phyloP scores from a whole-genome alignment of 2,113 vertebrate genomes.

The Climacteris rufus region DNA sequence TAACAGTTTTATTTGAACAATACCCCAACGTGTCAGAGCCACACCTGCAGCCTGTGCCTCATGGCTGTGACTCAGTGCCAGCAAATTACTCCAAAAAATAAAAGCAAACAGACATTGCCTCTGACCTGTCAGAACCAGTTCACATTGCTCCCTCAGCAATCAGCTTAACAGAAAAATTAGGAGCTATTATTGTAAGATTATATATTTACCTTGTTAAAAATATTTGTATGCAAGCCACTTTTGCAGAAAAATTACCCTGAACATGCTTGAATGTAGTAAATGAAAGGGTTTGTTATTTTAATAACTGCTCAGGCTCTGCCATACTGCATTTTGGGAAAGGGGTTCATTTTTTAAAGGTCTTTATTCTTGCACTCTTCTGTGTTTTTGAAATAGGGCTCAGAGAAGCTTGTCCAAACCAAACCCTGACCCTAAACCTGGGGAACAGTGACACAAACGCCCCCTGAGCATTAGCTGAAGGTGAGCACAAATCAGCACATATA shows the following conservation, averaged over 20 bases:
- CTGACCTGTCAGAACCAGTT: slow-evolving; percentile 67
- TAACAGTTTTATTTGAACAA: slow-evolving; percentile 34
- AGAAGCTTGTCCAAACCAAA: background rate
- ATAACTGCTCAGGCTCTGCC: slow-evolving; percentile 28
- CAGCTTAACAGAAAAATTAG: slow-evolving; percentile 65
- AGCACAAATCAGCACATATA: background rate
- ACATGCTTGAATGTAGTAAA: slow-evolving; percentile 62
- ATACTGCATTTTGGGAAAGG: slow-evolving; percentile 39
- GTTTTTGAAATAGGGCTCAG: background rate
- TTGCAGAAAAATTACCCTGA: slow-evolving; percentile 61
- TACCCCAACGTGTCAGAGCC: slow-evolving; percentile 13
- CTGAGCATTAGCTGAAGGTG: slow-evolving; percentile 23
- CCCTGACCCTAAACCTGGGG: slow-evolving; percentile 31
- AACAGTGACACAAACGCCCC: background rate
- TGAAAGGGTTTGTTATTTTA: slow-evolving; percentile 66
- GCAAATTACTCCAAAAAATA: slow-evolving; percentile 57
- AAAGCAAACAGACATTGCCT: slow-evolving; percentile 62
- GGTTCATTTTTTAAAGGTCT: slow-evolving; percentile 39
- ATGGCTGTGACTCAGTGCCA: slow-evolving; percentile 29
- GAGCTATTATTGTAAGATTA: slow-evolving; percentile 60
- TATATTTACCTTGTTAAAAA: slow-evolving; percentile 72
- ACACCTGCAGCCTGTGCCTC: slow-evolving; percentile 56
- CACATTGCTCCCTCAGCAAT: slow-evolving; percentile 45
- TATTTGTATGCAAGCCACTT: slow-evolving; percentile 71
- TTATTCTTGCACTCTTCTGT: background rate